Evolutionary conservation across 2,797 vertebrate genomes (phyloP).

Genomic region (Sandelia bainsii): DNA sequence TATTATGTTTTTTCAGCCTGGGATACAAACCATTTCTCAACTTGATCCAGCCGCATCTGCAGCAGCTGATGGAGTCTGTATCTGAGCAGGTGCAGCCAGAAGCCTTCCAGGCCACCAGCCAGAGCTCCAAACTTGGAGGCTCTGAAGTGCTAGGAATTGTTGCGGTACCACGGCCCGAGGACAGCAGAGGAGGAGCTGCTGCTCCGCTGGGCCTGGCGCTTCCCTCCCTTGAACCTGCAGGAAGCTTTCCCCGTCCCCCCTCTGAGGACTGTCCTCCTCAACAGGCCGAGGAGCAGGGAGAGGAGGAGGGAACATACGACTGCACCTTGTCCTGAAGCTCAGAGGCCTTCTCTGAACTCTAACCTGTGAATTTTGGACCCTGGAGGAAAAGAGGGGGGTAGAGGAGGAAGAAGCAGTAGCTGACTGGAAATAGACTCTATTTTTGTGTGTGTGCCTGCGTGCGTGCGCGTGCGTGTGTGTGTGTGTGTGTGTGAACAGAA

Average conservation of each 20-base stretch:
- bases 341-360: constrained; percentile 34
- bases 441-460: constrained; percentile 6
- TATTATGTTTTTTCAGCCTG: constrained; percentile 80
- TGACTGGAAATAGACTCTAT: constrained; percentile 54
- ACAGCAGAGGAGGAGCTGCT: constrained; percentile 82
- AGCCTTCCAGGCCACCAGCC: constrained; percentile 88
- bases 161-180: constrained; percentile 81
- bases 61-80: constrained; percentile 88
- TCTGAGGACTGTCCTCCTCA: constrained; percentile 83
- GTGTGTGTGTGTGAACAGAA: constrained; percentile 11
- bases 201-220: constrained; percentile 79
- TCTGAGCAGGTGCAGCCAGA: constrained; percentile 91
- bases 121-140: constrained; percentile 85
- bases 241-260: constrained; percentile 74
- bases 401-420: constrained; percentile 24
- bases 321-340: constrained; percentile 91
- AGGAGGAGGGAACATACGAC: constrained; percentile 92
- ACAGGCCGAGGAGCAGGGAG: constrained; percentile 85
- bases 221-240: constrained; percentile 80
- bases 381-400: constrained; percentile 16
- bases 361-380: constrained; percentile 42
- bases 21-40: constrained; percentile 98
- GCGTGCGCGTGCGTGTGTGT: not conserved
- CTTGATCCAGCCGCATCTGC: constrained; percentile 94
- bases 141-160: constrained; percentile 73